These are phyloP conservation scores for Anorthoa munda DNA, from an alignment of 2,888 invertebrate genomes.

Conservation along the genomic window DNA sequence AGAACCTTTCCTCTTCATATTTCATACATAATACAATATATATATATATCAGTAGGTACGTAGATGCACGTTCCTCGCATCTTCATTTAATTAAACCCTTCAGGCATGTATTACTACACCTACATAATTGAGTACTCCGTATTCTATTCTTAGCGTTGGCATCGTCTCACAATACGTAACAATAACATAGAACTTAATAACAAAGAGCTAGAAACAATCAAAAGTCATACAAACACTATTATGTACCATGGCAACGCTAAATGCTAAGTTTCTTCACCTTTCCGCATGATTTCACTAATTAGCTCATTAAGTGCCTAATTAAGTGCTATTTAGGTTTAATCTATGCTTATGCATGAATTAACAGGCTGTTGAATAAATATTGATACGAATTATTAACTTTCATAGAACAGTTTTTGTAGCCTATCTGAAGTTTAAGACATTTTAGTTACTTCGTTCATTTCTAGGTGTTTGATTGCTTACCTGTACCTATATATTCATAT, in stretches of 20 bases:
- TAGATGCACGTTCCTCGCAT: not conserved
- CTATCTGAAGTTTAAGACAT: not conserved
- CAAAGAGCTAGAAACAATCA: constrained; percentile 9
- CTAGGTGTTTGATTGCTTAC: not conserved
- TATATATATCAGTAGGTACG: not conserved
- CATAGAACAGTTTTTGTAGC: not conserved
- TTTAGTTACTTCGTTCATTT: not conserved
- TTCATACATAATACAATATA: not conserved
- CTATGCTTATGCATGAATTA: constrained; percentile 24
- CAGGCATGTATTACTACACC: not conserved
- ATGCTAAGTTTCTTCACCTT: constrained; percentile 47
- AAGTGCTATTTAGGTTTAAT: constrained; percentile 29
- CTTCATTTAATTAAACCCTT: constrained; percentile 1
- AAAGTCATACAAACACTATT: constrained; percentile 16
- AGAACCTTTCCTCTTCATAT: not conserved
- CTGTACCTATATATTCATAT: not conserved
- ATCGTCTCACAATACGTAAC: not conserved
- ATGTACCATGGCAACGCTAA: constrained; percentile 2
- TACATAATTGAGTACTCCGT: not conserved
- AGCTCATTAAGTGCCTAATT: constrained; percentile 28
- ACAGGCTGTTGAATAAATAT: constrained; percentile 19
- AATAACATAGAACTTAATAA: not conserved
- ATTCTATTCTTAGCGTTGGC: not conserved
- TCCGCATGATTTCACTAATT: constrained; percentile 20
- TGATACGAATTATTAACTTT: constrained; percentile 3